Evolutionary conservation across 2,797 vertebrate species (phyloP).

Genomic region (Columba guinea): DNA sequence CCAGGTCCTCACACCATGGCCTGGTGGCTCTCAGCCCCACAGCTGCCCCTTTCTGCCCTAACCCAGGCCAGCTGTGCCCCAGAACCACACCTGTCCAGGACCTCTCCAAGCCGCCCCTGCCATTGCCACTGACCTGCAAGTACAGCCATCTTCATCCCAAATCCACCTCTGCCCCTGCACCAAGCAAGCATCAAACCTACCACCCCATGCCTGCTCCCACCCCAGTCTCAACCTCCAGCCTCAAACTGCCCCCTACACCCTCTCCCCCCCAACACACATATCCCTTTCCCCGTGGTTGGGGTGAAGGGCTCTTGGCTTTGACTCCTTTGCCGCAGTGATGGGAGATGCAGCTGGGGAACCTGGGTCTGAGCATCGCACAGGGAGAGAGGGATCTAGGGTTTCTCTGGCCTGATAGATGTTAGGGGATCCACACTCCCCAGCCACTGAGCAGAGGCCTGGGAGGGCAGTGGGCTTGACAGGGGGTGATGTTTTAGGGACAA

Average conservation of each 20-base stretch:
- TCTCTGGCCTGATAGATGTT: fast-evolving
- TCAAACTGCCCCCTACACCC: neutral
- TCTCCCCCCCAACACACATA: fast-evolving
- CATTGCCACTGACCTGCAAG: neutral
- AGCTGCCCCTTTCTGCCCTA: neutral
- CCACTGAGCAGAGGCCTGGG: neutral
- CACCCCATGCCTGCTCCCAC: neutral
- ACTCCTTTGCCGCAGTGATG: fast-evolving
- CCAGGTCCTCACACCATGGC: neutral
- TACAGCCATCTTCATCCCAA: neutral
- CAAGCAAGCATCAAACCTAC: neutral
- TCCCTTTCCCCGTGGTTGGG: fast-evolving
- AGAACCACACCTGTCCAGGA: neutral
- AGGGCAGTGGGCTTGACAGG: neutral
- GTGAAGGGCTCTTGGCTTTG: neutral
- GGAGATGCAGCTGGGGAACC: neutral
- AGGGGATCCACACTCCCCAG: neutral
- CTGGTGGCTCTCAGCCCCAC: neutral
- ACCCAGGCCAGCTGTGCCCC: neutral
- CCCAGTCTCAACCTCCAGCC: neutral
- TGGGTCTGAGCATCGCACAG: fast-evolving
- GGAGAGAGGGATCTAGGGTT: neutral
- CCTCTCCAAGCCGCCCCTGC: neutral
- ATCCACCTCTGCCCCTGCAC: fast-evolving
- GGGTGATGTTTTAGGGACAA: neutral